Percentiles rank a stretch among this genome's conserved stretches.
Evolutionary conservation across 2,888 invertebrate species (phyloP).

Genomic region (Hypomecis atomaria): DNA sequence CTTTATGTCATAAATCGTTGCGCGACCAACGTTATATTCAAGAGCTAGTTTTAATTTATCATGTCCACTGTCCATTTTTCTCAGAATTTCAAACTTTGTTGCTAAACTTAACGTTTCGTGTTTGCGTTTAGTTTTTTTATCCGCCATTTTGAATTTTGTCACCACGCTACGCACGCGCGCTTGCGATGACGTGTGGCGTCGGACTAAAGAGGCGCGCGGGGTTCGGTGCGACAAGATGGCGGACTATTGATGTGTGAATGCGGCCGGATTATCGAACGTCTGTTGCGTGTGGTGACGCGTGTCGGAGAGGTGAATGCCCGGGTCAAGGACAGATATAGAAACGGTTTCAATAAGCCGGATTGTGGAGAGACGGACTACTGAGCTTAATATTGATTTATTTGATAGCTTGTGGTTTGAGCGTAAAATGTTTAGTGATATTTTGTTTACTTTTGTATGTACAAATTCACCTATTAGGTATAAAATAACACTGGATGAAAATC

Average conservation of each 20-base stretch:
- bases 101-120: conserved; percentile 9
- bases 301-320: not conserved
- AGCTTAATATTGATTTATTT: not conserved
- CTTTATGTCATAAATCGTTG: conserved; percentile 6
- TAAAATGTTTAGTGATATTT: too few species aligned
- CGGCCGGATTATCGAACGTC: conserved; percentile 5
- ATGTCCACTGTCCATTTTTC: conserved; percentile 2
- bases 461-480: too few species aligned
- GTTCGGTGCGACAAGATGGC: conserved; percentile 1
- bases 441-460: too few species aligned
- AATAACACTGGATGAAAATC: too few species aligned
- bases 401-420: too few species aligned
- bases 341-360: not conserved
- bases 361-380: not conserved
- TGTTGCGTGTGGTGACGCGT: not conserved
- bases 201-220: not conserved
- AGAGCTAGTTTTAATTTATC: not conserved
- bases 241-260: not conserved
- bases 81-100: conserved; percentile 4
- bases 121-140: conserved; percentile 7
- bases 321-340: too few species aligned
- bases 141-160: conserved; percentile 6
- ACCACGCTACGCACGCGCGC: not conserved
- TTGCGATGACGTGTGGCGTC: not conserved
- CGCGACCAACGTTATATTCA: not conserved